Evolutionary conservation across 2,113 vertebrate genomes (phyloP).

Genomic region (Myiopsitta monachus): DNA sequence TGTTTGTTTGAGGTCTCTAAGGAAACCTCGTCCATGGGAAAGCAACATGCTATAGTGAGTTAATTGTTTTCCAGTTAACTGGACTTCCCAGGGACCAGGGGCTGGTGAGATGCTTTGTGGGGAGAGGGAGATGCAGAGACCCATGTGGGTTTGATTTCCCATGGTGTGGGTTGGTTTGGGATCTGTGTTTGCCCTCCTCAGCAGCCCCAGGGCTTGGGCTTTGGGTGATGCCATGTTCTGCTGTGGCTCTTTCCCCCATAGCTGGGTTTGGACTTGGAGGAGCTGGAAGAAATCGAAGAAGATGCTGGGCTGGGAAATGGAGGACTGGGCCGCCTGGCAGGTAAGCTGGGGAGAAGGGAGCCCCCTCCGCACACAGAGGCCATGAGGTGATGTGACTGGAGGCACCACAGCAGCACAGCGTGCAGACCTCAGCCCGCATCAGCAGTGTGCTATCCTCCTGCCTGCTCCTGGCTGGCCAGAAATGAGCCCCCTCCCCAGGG

Average conservation of each 20-base stretch:
- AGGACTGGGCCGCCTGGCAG: slow-evolving; percentile 87
- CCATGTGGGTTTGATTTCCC: background rate
- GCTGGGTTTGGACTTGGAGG: slow-evolving; percentile 88
- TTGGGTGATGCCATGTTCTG: background rate
- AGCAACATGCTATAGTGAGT: accelerated
- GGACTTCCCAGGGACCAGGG: background rate
- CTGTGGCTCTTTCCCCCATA: slow-evolving; percentile 47
- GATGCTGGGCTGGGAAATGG: slow-evolving; percentile 89
- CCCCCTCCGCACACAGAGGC: accelerated
- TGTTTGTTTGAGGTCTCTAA: slow-evolving; percentile 4
- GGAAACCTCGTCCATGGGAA: background rate
- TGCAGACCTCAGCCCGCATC: background rate
- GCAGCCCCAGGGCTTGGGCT: background rate
- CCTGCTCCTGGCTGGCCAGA: background rate
- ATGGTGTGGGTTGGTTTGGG: background rate
- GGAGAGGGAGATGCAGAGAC: background rate
- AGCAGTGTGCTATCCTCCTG: background rate
- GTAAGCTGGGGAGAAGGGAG: slow-evolving; percentile 41
- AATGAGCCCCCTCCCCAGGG: background rate
- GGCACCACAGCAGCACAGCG: background rate
- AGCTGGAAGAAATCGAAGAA: slow-evolving; percentile 89
- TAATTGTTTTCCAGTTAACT: background rate
- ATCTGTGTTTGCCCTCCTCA: background rate
- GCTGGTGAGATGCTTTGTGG: background rate
- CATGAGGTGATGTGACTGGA: accelerated